Conservation (phyloP, 2,888 invertebrate species). For the Drosophila borborema region DNA sequence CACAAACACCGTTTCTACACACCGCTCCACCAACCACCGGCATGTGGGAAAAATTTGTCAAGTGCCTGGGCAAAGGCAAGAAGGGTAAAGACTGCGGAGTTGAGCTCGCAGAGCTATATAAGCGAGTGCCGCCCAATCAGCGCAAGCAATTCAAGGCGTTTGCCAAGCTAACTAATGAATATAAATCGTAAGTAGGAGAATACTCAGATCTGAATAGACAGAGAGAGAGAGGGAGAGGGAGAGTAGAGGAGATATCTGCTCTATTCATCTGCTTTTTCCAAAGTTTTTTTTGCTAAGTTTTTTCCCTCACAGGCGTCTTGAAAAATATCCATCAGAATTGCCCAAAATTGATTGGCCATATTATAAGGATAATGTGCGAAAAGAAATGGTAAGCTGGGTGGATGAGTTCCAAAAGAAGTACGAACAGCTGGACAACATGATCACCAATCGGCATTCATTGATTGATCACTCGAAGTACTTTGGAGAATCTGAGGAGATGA, state of each 20-base stretch:
- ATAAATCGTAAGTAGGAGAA: constrained; percentile 58
- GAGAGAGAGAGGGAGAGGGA: not conserved
- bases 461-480: constrained; percentile 76
- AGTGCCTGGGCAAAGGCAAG: constrained; percentile 45
- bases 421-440: constrained; percentile 68
- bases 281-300: not conserved
- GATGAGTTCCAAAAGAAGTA: constrained; percentile 94
- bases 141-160: constrained; percentile 60
- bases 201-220: not conserved
- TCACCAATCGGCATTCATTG: constrained; percentile 59
- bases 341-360: constrained; percentile 93
- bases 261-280: not conserved
- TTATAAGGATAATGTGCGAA: constrained; percentile 89
- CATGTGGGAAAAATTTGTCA: constrained; percentile 62
- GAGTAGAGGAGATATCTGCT: not conserved
- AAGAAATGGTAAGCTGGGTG: constrained; percentile 91
- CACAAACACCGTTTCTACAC: not conserved
- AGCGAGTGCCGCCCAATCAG: constrained; percentile 77
- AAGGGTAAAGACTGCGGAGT: constrained; percentile 1
- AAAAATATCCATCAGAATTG: constrained; percentile 87
- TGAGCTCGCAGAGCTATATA: constrained; percentile 54
- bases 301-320: constrained; percentile 59
- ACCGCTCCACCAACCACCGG: not conserved
- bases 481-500: constrained; percentile 88
- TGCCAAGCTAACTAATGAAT: constrained; percentile 54